Evolutionary conservation across 2,888 invertebrate species (phyloP), one percentile per base, ranked within the genome.

Genomic region (Auanema freiburgensis): DNA sequence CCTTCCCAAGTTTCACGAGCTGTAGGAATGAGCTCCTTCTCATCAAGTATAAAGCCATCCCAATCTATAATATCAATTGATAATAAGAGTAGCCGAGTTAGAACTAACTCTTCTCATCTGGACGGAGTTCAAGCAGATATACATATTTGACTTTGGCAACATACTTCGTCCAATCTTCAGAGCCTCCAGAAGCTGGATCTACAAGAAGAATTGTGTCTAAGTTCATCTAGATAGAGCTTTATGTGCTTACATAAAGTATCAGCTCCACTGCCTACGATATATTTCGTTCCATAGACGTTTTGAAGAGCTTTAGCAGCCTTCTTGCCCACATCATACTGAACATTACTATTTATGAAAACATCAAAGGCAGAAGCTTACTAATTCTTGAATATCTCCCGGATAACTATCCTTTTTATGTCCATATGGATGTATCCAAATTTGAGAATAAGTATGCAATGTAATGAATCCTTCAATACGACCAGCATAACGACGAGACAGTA

Each of bases 11-110:
- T 81, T 57, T 83, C 83, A 14, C 70, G 46, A 0, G 81, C 81
- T 0, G 82, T 83, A 18, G 82, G 81, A 40, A 81, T 74, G 57
- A 83, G 59, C 65, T 83, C 77, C 6, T 69, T 62, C 63, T 83
- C 83, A 57, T 79, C 80, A 44, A 83, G 63, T 56, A 83, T 83
- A 67, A 83, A 83, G 4, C 83, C 83, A 63, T 83, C 82, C 80
- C 80, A 83, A 46, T 80, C 81, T 79, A 59, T 53, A 69, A 65
- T 57, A 63, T 11, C 10, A 46, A 46, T 18, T 18, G 46, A 46
- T 6, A 46, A 5, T 5, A 46, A 46, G 4, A 16, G 16, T 16
- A 6, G 21, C 16, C n/a, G n/a, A n/a, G n/a, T n/a, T n/a, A n/a
- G 16, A 6, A 46, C 64, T 59, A 21, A 80, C 81, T 81, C 62